A percentile compares a stretch with the other conserved stretches of the same genome.
Conservation (phyloP, 1,140 invertebrate genomes). For the Diploscapter pachys region DNA sequence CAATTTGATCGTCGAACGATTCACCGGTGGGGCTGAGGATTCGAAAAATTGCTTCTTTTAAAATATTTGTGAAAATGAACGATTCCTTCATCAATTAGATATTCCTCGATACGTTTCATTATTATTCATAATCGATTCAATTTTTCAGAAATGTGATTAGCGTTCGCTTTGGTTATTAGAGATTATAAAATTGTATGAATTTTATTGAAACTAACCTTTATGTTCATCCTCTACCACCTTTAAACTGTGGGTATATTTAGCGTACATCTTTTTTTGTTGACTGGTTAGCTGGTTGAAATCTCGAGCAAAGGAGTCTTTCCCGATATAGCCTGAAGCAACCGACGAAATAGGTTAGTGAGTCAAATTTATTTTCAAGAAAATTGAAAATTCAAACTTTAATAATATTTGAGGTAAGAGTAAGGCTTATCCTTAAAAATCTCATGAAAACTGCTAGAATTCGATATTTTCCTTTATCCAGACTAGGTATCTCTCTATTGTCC, state of each 20-base stretch:
- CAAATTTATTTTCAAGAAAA: neutral
- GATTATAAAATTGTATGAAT: neutral
- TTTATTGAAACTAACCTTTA: conserved; percentile 1
- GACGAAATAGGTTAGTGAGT: too few species aligned
- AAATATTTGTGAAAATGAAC: neutral
- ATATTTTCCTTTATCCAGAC: too few species aligned
- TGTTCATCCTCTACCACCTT: neutral
- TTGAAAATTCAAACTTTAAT: conserved; percentile 1
- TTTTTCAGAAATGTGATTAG: too few species aligned
- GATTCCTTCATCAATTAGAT: neutral
- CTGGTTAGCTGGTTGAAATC: neutral
- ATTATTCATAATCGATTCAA: conserved; percentile 9
- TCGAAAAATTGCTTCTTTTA: neutral
- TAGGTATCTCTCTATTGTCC: neutral
- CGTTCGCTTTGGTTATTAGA: too few species aligned
- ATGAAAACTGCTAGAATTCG: too few species aligned
- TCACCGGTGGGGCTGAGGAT: neutral
- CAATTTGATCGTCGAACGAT: neutral
- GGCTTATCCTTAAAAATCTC: too few species aligned
- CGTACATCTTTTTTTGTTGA: conserved; percentile 12
- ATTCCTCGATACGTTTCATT: conserved; percentile 3
- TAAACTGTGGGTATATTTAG: neutral
- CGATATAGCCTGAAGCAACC: conserved; percentile 7
- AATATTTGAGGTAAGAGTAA: neutral
- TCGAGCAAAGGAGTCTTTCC: neutral